Base-by-base conservation (phyloP, 1,140 invertebrate genomes). In the Drosophila ananassae region DNA sequence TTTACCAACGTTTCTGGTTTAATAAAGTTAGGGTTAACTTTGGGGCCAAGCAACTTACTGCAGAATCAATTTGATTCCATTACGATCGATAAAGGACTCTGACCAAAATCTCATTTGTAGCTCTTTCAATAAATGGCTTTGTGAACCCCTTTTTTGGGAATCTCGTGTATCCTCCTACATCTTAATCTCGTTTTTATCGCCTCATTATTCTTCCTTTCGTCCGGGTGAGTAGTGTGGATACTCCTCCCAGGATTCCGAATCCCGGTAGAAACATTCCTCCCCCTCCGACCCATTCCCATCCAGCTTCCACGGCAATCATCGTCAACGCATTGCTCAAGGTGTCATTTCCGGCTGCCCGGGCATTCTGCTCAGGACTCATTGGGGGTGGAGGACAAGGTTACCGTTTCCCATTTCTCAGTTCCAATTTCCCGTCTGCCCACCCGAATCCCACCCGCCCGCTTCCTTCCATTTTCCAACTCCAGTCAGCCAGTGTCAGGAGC, bases 311-410 rank as follows among this genome's bases (percentile, higher is more conserved):
- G 52, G 58, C 54, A 80, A 77, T 74, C 69, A 79, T 75, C 58
- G 57, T 59, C 62, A 59, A 72, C 52, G 66, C 72, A 83, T 79
- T 76, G 66, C 59, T 80, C 48, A 61, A 85, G 82, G 82, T 85
- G 81, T 85, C 77, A 80, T 73, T 78, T 82, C 63, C 74, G 56
- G 57, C 51, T 56, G 75, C 67, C 50, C 66, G 54, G 50, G 51
- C 59, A 55, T 69, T 59, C 46, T 52, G 39, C 12, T 17, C 17
- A 0, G 17, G 17, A 17, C 17, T 17, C 17, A 37, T 3, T 0
- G 13, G 10, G n/a, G 13, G 41, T 28, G 25, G 5, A 6, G 25
- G 25, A 28, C 5, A 28, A 28, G n/a, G 17, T 44, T 44, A 13
- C 41, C 41, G 13, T 17, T 28, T 21, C 17, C 46, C 17, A 25